Percentiles rank a stretch among this genome's conserved stretches.
Conservation (phyloP, 2,113 vertebrate genomes). For the Nibea albiflora region DNA sequence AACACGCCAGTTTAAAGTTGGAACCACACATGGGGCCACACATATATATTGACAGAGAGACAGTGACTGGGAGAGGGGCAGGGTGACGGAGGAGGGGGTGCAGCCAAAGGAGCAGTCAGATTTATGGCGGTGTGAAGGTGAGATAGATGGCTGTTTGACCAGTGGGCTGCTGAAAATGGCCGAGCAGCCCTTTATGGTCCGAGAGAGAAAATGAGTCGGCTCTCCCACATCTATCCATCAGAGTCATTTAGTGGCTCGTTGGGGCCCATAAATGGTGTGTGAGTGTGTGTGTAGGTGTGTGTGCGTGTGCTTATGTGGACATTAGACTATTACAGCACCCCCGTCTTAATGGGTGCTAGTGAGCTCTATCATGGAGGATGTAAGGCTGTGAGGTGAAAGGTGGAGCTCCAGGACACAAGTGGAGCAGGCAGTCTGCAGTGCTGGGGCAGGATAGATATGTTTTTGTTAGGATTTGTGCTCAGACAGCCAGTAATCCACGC, state of each 20-base stretch:
- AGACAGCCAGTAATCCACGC: slow-evolving; percentile 15
- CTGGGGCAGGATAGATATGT: background rate
- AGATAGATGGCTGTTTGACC: slow-evolving; percentile 80
- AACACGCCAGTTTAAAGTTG: background rate
- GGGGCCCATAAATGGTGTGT: slow-evolving; percentile 77
- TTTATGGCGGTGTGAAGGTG: slow-evolving; percentile 69
- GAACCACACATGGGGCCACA: background rate
- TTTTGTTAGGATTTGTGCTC: slow-evolving; percentile 29
- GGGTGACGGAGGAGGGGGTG: background rate
- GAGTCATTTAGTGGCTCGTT: slow-evolving; percentile 76
- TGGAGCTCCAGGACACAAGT: slow-evolving; percentile 44
- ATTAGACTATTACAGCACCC: slow-evolving; percentile 73
- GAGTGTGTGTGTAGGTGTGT: slow-evolving; percentile 26
- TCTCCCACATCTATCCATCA: slow-evolving; percentile 78
- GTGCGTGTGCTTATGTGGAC: slow-evolving; percentile 58
- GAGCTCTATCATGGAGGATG: slow-evolving; percentile 38
- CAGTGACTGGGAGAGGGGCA: background rate
- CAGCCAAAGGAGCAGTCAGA: slow-evolving; percentile 57
- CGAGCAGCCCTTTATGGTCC: slow-evolving; percentile 67
- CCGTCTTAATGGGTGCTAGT: slow-evolving; percentile 49
- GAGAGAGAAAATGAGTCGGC: slow-evolving; percentile 76
- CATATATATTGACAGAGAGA: background rate
- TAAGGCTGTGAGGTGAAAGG: slow-evolving; percentile 58
- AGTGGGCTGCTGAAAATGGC: slow-evolving; percentile 78
- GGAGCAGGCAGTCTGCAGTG: slow-evolving; percentile 26